Conservation (phyloP, 2,113 vertebrate genomes). For the Butorides virescens region DNA sequence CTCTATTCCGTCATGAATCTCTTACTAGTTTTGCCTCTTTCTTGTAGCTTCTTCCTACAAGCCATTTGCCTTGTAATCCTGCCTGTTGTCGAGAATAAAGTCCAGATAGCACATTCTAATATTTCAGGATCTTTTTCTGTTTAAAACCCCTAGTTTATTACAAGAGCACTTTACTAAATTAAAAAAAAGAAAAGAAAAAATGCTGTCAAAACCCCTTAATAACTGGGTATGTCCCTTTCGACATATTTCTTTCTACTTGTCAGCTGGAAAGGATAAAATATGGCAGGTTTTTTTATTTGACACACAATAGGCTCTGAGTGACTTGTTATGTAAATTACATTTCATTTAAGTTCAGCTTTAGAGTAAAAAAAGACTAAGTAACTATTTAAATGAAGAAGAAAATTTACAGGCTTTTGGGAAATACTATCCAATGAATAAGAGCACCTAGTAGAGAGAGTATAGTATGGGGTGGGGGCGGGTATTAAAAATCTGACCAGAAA, state of each 20-base stretch:
- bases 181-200: neutral
- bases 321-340: constrained; percentile 39
- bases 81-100: neutral
- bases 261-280: constrained; percentile 30
- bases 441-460: neutral
- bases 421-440: neutral
- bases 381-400: neutral
- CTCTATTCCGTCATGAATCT: neutral
- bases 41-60: neutral
- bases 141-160: neutral
- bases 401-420: constrained; percentile 1
- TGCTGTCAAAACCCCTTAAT: neutral
- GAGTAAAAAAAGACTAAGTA: constrained; percentile 24
- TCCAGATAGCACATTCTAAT: neutral
- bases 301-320: constrained; percentile 9
- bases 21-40: neutral
- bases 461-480: neutral
- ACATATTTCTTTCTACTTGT: neutral
- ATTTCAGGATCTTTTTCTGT: neutral
- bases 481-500: constrained; percentile 8
- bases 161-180: neutral
- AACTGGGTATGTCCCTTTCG: neutral
- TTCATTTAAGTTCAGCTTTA: neutral
- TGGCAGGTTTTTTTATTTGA: neutral
- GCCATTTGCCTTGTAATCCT: neutral